Base-by-base conservation (phyloP, 2,797 vertebrate species). In the Tenualosa thibaudeaui region DNA sequence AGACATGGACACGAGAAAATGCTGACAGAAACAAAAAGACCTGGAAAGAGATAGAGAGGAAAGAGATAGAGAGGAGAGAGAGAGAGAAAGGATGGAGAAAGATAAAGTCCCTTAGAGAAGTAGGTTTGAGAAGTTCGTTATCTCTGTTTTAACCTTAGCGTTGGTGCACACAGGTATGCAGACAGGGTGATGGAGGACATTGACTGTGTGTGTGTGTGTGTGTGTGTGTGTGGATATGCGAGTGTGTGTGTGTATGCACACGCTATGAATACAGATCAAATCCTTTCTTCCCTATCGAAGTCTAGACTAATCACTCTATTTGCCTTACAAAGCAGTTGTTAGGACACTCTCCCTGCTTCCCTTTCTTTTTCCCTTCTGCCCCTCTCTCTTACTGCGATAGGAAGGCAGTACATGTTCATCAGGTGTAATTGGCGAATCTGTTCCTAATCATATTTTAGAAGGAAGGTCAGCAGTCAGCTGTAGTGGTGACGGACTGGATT, bases 101-200 rank as follows among this genome's bases (percentile, higher is more conserved):
- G 94, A 94, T 94, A 94, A 92, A 88, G 92, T 94, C 94, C 93
- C 93, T 94, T 94, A 94, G 91, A 90, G 87, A 91, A 89, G 91
- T 91, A 90, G 81, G 86, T 88, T 19, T 90, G 92, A 93, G 91
- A 91, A 92, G 91, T 93, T 90, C 87, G 46, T 93, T 93, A 94
- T 94, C 94, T 94, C 91, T 89, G 90, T 93, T 94, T 94, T 93
- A 94, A 94, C 93, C 94, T 94, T 93, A 92, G 91, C 92, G 93
- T 93, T 92, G 90, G 90, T 90, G 15, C 65, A 26, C 65, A 26
- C 31, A 71, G 65, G 65, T 26, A 31, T 3, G 65, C 10, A 31
- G 65, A 13, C 65, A 71, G 65, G 24, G 65, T 89, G 91, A 91
- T 91, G 92, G 90, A 89, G 65, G 65, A 65, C 89, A 87, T 87